These are phyloP conservation scores for Cydia splendana DNA, from an alignment of 1,140 invertebrate species.

Conservation along the genomic window DNA sequence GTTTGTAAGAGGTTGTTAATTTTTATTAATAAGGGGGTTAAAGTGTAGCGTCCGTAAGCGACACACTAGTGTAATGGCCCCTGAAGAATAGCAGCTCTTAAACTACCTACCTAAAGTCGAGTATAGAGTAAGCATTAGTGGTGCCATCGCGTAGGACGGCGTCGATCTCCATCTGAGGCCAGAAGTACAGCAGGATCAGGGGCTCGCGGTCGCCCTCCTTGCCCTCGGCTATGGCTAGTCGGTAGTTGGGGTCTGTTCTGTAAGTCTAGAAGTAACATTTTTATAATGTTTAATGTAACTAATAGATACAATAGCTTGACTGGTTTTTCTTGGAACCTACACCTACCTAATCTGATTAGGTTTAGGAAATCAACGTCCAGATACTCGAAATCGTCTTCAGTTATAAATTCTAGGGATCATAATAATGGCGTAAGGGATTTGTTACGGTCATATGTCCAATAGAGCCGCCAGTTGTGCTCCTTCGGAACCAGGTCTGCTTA, in stretches of 20 bases:
- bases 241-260: constrained; percentile 82
- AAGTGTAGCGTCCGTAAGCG: no score
- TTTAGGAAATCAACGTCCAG: no score
- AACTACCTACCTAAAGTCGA: constrained; percentile 88
- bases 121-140: constrained; percentile 84
- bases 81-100: no score
- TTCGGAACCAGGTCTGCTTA: constrained; percentile 84
- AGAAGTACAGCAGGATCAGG: constrained; percentile 90
- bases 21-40: no score
- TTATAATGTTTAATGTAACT: background rate
- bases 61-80: no score
- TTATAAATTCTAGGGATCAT: no score
- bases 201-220: constrained; percentile 88
- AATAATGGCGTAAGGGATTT: constrained; percentile 24
- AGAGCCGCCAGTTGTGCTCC: constrained; percentile 86
- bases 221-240: constrained; percentile 93
- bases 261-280: constrained; percentile 82
- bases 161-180: constrained; percentile 87
- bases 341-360: no score
- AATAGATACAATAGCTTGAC: no score
- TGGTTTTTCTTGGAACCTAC: no score
- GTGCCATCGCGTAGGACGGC: constrained; percentile 88
- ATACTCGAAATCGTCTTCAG: no score
- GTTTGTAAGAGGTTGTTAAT: no score
- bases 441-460: constrained; percentile 89